Evolutionary conservation across 2,113 vertebrate species (phyloP).

Genomic region (Herpailurus yagouaroundi): DNA sequence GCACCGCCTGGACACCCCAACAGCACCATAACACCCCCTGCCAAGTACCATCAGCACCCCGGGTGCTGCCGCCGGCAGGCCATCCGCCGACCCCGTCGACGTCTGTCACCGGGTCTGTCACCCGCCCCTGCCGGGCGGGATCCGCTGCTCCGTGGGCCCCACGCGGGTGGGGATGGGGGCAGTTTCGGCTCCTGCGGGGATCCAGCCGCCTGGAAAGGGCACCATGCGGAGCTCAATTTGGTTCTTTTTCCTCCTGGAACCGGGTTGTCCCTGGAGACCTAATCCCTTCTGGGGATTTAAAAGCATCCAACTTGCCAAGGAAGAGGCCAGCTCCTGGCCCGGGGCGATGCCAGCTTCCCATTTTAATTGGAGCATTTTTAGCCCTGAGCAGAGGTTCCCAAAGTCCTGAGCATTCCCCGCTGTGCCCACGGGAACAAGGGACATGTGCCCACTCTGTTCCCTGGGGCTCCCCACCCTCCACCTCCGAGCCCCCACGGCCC

Average conservation of each 20-base stretch:
- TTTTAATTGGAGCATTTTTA: constrained; percentile 50
- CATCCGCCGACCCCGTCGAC: fast-evolving
- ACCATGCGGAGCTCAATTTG: not conserved
- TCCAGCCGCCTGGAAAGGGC: not conserved
- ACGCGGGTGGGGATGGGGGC: fast-evolving
- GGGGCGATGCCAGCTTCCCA: not conserved
- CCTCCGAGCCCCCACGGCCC: fast-evolving
- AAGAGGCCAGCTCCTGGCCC: not conserved
- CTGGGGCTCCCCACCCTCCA: not conserved
- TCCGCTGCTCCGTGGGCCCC: too few species aligned
- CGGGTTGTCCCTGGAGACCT: not conserved
- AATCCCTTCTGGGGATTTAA: not conserved
- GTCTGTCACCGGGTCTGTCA: not conserved
- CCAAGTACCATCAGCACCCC: not conserved
- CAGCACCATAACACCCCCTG: not conserved
- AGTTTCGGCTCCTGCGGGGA: not conserved
- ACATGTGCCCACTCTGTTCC: fast-evolving
- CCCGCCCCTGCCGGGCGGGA: too few species aligned
- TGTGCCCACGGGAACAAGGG: not conserved
- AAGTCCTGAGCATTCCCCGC: fast-evolving
- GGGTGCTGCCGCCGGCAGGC: fast-evolving
- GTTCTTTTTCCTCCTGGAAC: not conserved
- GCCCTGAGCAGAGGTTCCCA: fast-evolving
- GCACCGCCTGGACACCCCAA: not conserved
- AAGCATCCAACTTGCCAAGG: not conserved